Conservation (phyloP, 1,140 invertebrate genomes). For the Liolophura sinensis region DNA sequence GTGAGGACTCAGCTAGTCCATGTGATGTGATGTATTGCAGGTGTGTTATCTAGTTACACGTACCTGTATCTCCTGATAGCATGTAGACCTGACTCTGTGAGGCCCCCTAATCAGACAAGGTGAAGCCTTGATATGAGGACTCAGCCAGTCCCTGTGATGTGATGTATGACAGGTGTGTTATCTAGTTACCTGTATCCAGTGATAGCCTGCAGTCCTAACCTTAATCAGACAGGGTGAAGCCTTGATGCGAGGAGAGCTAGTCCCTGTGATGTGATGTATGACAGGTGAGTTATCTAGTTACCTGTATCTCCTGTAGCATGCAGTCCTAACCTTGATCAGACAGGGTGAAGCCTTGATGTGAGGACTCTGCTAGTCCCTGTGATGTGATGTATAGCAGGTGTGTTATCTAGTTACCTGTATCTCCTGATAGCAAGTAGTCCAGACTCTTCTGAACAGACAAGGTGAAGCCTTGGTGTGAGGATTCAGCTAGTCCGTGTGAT, state of each 20-base stretch:
- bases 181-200: not conserved
- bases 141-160: conserved; percentile 4
- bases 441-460: not conserved
- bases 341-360: too few species aligned
- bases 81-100: conserved; percentile 6
- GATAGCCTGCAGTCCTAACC: not conserved
- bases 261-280: conserved; percentile 1
- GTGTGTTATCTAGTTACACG: not conserved
- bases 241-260: too few species aligned
- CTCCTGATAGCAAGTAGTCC: not conserved
- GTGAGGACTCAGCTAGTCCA: too few species aligned
- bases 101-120: not conserved
- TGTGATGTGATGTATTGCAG: not conserved
- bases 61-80: not conserved
- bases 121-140: too few species aligned
- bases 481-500: not conserved
- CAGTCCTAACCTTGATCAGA: not conserved
- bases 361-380: conserved; percentile 15
- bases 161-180: not conserved
- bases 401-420: not conserved
- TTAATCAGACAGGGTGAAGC: too few species aligned
- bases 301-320: not conserved
- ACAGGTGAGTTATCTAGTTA: not conserved
- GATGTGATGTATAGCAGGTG: not conserved
- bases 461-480: not conserved